Conservation (phyloP, 2,113 vertebrate species). For the Scolopax mira region DNA sequence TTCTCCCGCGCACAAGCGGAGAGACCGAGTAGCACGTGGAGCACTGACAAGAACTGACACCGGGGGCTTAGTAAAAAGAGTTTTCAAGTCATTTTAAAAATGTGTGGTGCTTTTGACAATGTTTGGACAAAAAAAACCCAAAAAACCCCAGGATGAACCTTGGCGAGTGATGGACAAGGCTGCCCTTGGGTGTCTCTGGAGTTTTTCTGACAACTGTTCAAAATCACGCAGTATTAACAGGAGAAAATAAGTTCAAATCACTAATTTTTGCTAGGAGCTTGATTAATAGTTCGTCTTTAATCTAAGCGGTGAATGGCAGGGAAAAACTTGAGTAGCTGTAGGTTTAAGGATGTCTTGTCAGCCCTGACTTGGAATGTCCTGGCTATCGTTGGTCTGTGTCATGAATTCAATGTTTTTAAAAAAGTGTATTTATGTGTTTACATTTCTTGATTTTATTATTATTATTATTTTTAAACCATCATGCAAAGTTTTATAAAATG, state of each 20-base stretch:
- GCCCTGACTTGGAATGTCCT: neutral
- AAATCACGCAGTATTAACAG: neutral
- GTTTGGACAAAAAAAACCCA: too few relatives aligned
- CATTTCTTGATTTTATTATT: neutral
- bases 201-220: neutral
- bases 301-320: neutral
- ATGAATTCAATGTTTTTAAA: neutral
- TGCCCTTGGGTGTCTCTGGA: neutral
- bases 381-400: neutral
- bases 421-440: neutral
- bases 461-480: neutral
- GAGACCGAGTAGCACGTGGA: neutral
- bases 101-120: neutral
- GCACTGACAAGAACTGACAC: neutral
- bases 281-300: neutral
- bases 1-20: neutral
- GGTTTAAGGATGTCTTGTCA: neutral
- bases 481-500: neutral
- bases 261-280: neutral
- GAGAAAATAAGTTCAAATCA: neutral
- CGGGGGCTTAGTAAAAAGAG: rapidly evolving
- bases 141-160: neutral
- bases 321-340: neutral
- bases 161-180: neutral
- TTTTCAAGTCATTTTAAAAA: neutral